phyloP scores from a whole-genome alignment of 2,797 vertebrate species.

The Pogoniulus pusillus region DNA sequence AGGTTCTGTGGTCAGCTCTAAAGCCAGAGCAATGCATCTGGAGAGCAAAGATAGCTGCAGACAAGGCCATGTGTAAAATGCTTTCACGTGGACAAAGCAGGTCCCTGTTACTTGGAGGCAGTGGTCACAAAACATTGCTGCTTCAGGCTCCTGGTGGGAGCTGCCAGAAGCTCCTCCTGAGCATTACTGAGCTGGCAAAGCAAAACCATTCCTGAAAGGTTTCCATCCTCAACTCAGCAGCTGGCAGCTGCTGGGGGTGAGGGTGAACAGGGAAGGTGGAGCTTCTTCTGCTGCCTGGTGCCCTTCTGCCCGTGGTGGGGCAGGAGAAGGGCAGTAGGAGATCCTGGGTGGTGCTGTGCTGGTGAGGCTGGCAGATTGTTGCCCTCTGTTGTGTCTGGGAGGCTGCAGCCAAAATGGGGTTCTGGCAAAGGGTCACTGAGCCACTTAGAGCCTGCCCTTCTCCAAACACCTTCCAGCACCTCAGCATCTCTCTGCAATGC shows the following conservation, averaged over 20 bases:
- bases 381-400: fast-evolving
- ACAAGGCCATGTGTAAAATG: background rate
- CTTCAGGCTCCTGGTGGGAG: too few relatives aligned
- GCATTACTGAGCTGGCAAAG: background rate
- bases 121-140: background rate
- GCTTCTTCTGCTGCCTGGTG: background rate
- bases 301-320: fast-evolving
- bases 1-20: background rate
- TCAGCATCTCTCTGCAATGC: too few relatives aligned
- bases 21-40: background rate
- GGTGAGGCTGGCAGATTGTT: background rate
- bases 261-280: background rate
- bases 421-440: background rate
- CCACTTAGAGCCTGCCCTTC: fast-evolving
- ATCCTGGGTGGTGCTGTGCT: background rate
- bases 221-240: background rate
- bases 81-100: background rate
- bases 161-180: background rate
- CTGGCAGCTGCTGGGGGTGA: background rate
- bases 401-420: background rate
- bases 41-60: background rate
- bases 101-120: background rate
- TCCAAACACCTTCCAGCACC: too few relatives aligned
- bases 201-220: background rate
- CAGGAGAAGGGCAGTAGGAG: background rate